Conservation (phyloP, 2,113 vertebrate species). For the Cololabis saira region DNA sequence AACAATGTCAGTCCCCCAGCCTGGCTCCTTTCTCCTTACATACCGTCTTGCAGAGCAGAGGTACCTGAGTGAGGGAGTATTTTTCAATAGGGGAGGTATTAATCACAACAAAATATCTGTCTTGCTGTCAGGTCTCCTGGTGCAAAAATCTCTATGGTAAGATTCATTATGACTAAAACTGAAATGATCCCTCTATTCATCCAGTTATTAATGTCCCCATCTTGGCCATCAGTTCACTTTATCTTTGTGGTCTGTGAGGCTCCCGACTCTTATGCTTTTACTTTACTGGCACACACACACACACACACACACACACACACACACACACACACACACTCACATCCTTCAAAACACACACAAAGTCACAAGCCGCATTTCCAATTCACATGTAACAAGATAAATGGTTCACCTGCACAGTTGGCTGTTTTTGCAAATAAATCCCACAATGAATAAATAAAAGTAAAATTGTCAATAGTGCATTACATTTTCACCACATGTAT, state of each 20-base stretch:
- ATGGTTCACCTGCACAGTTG: not conserved
- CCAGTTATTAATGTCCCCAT: slow-evolving; percentile 63
- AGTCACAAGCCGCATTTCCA: not conserved
- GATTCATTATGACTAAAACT: slow-evolving; percentile 69
- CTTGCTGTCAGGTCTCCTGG: slow-evolving; percentile 54
- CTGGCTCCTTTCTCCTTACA: slow-evolving; percentile 25
- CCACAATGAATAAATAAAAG: not conserved
- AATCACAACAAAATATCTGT: slow-evolving; percentile 63
- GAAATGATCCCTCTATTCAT: slow-evolving; percentile 55
- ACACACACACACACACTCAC: not conserved
- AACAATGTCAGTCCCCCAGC: slow-evolving; percentile 61
- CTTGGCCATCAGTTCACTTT: slow-evolving; percentile 49
- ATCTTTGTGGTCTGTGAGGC: slow-evolving; percentile 33
- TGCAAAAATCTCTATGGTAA: slow-evolving; percentile 49
- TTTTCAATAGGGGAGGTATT: slow-evolving; percentile 63
- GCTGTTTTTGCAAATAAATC: not conserved
- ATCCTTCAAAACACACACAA: not conserved
- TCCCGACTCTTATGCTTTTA: not conserved
- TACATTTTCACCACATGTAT: not conserved
- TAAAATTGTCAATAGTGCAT: not conserved
- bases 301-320: slow-evolving; percentile 1
- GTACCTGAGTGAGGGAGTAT: slow-evolving; percentile 38
- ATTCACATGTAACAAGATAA: not conserved
- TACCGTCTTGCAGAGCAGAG: slow-evolving; percentile 23
- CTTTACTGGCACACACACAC: slow-evolving; percentile 9